Base-by-base conservation (phyloP, 2,113 vertebrate species). In the Pelvicachromis taeniatus region DNA sequence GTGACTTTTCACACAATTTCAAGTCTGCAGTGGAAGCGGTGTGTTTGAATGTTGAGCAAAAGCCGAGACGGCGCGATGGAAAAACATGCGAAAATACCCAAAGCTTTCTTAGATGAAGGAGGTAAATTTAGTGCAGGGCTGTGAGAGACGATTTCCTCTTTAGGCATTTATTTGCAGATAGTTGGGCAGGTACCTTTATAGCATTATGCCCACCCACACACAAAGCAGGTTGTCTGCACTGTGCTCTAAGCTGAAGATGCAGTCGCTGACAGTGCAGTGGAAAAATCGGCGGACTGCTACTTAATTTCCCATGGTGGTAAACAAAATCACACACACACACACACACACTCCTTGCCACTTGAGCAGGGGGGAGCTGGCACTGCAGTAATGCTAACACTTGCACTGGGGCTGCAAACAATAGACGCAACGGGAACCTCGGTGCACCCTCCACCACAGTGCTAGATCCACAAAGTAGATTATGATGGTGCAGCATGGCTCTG, bases 281-380 rank as follows among this genome's bases (percentile, higher is more conserved):
- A 92, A 88, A 75, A 88, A 88, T 82, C 6, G 23, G 86, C 52
- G 23, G 84, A 61, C 89, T 86, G 93, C 85, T 78, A 5, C 85
- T 93, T 93, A 88, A 94, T 95, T 95, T 95, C 94, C 93, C 95
- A 33, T 48, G 91, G 91, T 87, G 84, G 86, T 92, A 95, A 95
- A 95, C 93, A 93, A 89, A 91, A 75, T 75, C 92, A 56, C 86
- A 56, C 75, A 55, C 75, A 38, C 65, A 59, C 63, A 50, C 92
- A 56, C 86, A 56, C 75, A 55, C 75, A 38, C 65, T 63, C 63
- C 75, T 54, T 90, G 91, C 88, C 80, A 84, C 77, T 84, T 19
- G 59, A 82, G 92, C 85, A 55, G 78, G 85, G 85, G 81, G 86
- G 90, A 86, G 91, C 90, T 82, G 92, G 79, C 85, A 65, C 87